A percentile compares a stretch with the other conserved stretches of the same genome.
Evolutionary conservation across 1,140 invertebrate genomes (phyloP).

Genomic region (Meloidogyne hapla): DNA sequence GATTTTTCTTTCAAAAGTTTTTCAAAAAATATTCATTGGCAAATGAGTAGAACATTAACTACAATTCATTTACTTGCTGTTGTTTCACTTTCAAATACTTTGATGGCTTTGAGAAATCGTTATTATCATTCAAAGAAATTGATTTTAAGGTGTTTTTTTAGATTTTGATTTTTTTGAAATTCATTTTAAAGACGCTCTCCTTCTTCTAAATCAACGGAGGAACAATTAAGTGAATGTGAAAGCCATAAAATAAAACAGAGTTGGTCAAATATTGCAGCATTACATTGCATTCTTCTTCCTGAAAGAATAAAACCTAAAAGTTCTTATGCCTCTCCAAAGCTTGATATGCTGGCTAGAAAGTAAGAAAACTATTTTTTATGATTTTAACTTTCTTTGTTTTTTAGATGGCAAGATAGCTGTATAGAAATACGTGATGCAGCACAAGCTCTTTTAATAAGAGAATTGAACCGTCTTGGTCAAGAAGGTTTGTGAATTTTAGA

Average conservation of each 20-base stretch:
- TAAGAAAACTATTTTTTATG: slow-evolving; percentile 11
- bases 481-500: slow-evolving; percentile 67
- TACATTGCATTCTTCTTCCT: slow-evolving; percentile 91
- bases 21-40: slow-evolving; percentile 85
- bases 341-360: slow-evolving; percentile 90
- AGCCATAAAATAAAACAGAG: slow-evolving; percentile 89
- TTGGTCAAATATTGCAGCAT: slow-evolving; percentile 88
- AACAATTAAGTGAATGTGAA: slow-evolving; percentile 38
- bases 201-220: slow-evolving; percentile 48
- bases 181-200: slow-evolving; percentile 37
- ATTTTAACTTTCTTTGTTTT: slow-evolving; percentile 7
- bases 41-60: slow-evolving; percentile 86
- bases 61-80: slow-evolving; percentile 85
- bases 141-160: slow-evolving; percentile 34
- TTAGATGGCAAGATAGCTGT: slow-evolving; percentile 91
- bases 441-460: slow-evolving; percentile 88
- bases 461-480: slow-evolving; percentile 83
- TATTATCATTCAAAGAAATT: slow-evolving; percentile 71
- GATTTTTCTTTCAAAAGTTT: slow-evolving; percentile 65
- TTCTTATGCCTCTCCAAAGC: slow-evolving; percentile 83
- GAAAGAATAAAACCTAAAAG: slow-evolving; percentile 69
- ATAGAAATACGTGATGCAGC: slow-evolving; percentile 91
- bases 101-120: slow-evolving; percentile 96
- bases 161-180: neutral
- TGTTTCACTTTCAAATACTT: slow-evolving; percentile 88